These are phyloP conservation scores for Hemicordylus capensis DNA, from an alignment of 2,113 vertebrate species.

Conservation along the genomic window DNA sequence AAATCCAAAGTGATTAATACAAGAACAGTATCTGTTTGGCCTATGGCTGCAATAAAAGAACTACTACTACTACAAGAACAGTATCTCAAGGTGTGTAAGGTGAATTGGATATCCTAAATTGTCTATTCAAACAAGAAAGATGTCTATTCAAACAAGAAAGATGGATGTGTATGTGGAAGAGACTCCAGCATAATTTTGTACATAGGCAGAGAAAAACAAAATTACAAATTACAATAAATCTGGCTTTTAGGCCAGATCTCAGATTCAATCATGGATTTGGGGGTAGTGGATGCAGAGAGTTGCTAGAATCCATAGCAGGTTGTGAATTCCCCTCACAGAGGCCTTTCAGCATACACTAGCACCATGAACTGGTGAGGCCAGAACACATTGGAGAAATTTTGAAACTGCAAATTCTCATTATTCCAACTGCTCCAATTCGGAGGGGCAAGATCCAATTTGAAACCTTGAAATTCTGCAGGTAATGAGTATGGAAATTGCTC, in stretches of 20 bases:
- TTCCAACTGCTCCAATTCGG: background rate
- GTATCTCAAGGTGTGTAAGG: background rate
- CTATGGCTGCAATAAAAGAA: too few relatives aligned
- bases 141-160: too few relatives aligned
- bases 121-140: background rate
- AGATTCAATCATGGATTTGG: background rate
- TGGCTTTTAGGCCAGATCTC: background rate
- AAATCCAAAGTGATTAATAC: background rate
- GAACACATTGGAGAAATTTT: too few relatives aligned
- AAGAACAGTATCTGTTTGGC: too few relatives aligned
- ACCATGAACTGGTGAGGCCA: background rate
- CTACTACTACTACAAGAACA: too few relatives aligned
- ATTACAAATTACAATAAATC: background rate
- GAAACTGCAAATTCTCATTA: background rate
- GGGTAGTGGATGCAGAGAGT: too few relatives aligned
- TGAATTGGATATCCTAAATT: background rate
- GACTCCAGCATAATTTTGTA: background rate
- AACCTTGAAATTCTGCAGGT: background rate
- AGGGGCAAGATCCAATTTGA: background rate
- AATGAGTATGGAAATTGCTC: too few relatives aligned
- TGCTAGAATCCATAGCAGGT: too few relatives aligned
- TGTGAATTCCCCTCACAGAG: too few relatives aligned
- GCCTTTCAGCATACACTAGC: too few relatives aligned
- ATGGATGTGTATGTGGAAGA: too few relatives aligned
- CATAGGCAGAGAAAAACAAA: background rate